phyloP scores from a whole-genome alignment of 2,113 vertebrate genomes.

The Pygoscelis adeliae region DNA sequence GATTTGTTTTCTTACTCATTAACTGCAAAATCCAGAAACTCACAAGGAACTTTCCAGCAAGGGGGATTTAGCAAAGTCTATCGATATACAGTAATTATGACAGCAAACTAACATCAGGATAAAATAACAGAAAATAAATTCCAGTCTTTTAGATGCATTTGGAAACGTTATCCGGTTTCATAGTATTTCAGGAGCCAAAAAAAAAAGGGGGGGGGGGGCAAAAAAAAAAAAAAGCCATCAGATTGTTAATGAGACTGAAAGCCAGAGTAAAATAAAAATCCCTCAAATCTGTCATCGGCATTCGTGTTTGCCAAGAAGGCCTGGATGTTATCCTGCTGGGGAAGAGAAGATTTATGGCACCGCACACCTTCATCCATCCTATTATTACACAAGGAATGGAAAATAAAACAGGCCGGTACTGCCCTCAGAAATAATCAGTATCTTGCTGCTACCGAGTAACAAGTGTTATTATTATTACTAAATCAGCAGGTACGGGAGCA shows the following conservation, averaged over 20 bases:
- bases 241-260: constrained; percentile 59
- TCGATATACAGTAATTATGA: not conserved
- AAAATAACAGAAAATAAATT: constrained; percentile 36
- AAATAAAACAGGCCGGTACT: not conserved
- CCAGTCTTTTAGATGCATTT: constrained; percentile 6
- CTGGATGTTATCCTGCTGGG: constrained; percentile 28
- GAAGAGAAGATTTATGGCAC: constrained; percentile 45
- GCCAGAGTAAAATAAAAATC: constrained; percentile 45
- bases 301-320: constrained; percentile 32
- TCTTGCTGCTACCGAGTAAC: constrained; percentile 25
- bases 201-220: not conserved
- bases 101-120: not conserved
- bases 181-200: not conserved
- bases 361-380: not conserved
- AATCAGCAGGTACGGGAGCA: not conserved
- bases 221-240: not conserved
- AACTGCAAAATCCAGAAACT: constrained; percentile 16
- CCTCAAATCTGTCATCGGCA: constrained; percentile 30
- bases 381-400: constrained; percentile 40
- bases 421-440: constrained; percentile 38
- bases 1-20: constrained; percentile 38
- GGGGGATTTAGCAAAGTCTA: not conserved
- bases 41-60: not conserved
- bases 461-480: constrained; percentile 17
- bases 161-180: not conserved